A percentile compares a stretch with the other conserved stretches of the same genome.
phyloP scores from a whole-genome alignment of 2,888 invertebrate genomes.

The Cerastis leucographa region DNA sequence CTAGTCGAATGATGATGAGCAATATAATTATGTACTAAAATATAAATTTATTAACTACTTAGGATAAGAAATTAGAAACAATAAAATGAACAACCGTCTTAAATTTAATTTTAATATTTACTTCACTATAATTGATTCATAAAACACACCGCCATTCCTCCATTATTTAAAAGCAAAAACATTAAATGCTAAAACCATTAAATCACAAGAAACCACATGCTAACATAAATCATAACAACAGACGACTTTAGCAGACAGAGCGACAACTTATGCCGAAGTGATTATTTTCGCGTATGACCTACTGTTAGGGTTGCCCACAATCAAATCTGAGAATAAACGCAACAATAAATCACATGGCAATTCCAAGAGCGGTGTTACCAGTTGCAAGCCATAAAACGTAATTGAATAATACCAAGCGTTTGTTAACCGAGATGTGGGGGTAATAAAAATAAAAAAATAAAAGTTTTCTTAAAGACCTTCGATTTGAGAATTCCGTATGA shows the following conservation, averaged over 20 bases:
- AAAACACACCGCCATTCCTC: neutral
- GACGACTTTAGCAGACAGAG: conserved; percentile 60
- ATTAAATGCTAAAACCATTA: conserved; percentile 51
- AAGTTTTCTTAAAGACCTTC: conserved; percentile 60
- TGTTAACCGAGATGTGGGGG: conserved; percentile 71
- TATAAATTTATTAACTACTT: neutral
- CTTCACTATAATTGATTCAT: neutral
- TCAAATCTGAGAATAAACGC: conserved; percentile 80
- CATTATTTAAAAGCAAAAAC: conserved; percentile 35
- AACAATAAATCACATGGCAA: conserved; percentile 84
- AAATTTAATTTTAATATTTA: neutral
- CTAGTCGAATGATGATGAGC: neutral
- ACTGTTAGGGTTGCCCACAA: conserved; percentile 75
- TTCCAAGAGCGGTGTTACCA: conserved; percentile 80
- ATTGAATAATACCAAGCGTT: conserved; percentile 82
- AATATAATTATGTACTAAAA: neutral
- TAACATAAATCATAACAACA: conserved; percentile 55
- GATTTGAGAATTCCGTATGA: conserved; percentile 44
- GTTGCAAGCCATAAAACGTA: conserved; percentile 83
- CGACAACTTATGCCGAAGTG: conserved; percentile 46
- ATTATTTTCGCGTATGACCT: conserved; percentile 63
- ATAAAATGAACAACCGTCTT: neutral
- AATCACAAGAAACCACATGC: conserved; percentile 56
- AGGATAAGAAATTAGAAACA: neutral
- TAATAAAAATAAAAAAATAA: conserved; percentile 78